A percentile compares a stretch with the other conserved stretches of the same genome.
Conservation (phyloP, 1,140 invertebrate genomes). For the Drosophila murphyi region DNA sequence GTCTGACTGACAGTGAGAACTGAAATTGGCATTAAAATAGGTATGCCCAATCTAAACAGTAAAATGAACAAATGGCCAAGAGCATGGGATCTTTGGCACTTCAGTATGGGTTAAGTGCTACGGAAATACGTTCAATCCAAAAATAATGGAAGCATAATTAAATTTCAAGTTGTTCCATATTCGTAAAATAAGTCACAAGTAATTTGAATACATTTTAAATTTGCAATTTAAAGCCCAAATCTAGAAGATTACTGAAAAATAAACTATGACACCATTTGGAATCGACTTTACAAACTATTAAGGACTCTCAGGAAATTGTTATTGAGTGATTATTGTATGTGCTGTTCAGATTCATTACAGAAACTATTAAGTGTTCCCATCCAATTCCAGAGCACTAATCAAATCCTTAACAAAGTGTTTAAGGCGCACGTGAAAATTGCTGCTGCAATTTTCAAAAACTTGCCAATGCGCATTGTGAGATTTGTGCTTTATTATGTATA, state of each 20-base stretch:
- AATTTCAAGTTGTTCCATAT: too few relatives aligned
- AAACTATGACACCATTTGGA: not conserved
- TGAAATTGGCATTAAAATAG: constrained; percentile 9
- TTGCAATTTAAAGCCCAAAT: too few relatives aligned
- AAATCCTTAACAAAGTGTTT: constrained; percentile 19
- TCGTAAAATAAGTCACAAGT: too few relatives aligned
- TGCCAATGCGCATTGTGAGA: constrained; percentile 41
- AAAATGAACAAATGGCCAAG: constrained; percentile 69
- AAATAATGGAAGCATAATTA: not conserved
- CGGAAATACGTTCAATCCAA: not conserved
- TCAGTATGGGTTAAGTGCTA: not conserved
- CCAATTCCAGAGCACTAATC: constrained; percentile 14
- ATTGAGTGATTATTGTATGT: not conserved
- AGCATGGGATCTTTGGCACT: constrained; percentile 24
- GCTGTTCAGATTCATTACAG: not conserved
- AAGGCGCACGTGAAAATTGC: constrained; percentile 17
- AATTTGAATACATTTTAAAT: too few relatives aligned
- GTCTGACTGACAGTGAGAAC: constrained; percentile 24
- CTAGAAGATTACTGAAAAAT: not conserved
- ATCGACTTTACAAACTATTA: not conserved
- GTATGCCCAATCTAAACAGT: constrained; percentile 22
- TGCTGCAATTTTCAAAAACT: constrained; percentile 31
- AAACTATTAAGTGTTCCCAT: constrained; percentile 13
- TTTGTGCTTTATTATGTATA: constrained; percentile 13
- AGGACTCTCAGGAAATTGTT: too few relatives aligned